These are phyloP conservation scores for Cyclargus thomasi DNA, from an alignment of 1,140 invertebrate species.

Conservation along the genomic window DNA sequence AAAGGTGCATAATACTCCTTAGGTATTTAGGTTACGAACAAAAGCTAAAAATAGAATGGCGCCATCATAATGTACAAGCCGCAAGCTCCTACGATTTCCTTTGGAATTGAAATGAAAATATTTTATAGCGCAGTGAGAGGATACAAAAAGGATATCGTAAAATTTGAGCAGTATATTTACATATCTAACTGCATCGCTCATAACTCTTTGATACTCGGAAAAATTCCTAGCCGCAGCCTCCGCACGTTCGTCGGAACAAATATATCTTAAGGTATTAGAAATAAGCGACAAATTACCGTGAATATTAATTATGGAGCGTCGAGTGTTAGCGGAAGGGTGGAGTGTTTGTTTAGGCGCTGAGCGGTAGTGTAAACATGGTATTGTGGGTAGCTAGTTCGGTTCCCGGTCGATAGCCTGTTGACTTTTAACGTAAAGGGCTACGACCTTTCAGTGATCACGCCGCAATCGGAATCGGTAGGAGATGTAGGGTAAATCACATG, in stretches of 20 bases:
- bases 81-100: not conserved
- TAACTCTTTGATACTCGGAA: not conserved
- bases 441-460: slow-evolving; percentile 29
- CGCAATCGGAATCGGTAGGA: slow-evolving; percentile 2
- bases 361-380: slow-evolving; percentile 37
- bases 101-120: not conserved
- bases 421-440: slow-evolving; percentile 31
- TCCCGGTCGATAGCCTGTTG: slow-evolving; percentile 38
- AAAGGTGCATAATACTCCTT: no score
- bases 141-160: not conserved
- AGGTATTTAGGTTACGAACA: no score
- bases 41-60: not conserved
- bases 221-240: not conserved
- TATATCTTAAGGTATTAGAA: slow-evolving; percentile 16
- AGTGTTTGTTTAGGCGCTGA: slow-evolving; percentile 45
- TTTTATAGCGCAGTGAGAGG: not conserved
- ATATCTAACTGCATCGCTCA: not conserved
- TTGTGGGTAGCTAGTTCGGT: slow-evolving; percentile 34
- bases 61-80: not conserved
- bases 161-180: not conserved
- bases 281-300: slow-evolving; percentile 21
- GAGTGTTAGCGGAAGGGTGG: slow-evolving; percentile 25
- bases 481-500: not conserved
- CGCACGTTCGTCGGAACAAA: not conserved
- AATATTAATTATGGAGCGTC: slow-evolving; percentile 2